phyloP scores from a whole-genome alignment of 2,113 vertebrate species.

The Aldabrachelys gigantea region DNA sequence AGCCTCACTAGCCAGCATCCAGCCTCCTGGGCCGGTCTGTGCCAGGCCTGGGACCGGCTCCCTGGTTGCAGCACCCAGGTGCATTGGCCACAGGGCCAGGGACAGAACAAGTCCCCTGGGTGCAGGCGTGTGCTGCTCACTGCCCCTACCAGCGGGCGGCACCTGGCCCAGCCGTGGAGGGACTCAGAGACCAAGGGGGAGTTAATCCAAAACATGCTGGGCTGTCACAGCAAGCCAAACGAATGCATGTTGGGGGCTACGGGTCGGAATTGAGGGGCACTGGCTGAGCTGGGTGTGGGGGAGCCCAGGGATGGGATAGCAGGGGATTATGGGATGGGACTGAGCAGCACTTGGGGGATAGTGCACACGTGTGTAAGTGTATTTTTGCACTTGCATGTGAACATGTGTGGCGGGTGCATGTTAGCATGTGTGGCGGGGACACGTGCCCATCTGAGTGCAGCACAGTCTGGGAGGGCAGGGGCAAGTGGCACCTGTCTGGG shows the following conservation, averaged over 20 bases:
- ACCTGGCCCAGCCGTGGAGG: too few relatives aligned
- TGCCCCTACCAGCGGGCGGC: constrained; percentile 28
- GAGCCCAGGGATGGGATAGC: neutral
- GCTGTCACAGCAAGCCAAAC: too few relatives aligned
- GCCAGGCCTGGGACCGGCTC: neutral
- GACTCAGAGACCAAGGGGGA: too few relatives aligned
- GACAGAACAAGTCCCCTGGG: neutral
- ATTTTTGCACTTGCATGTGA: neutral
- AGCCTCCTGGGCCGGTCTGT: neutral
- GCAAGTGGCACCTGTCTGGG: too few relatives aligned
- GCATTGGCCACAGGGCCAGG: neutral
- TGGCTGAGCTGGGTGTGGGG: neutral
- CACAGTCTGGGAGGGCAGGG: too few relatives aligned
- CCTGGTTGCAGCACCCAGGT: too few relatives aligned
- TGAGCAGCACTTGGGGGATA: neutral
- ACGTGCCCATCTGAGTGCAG: too few relatives aligned
- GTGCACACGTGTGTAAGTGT: neutral
- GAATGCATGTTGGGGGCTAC: neutral
- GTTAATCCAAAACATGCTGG: too few relatives aligned
- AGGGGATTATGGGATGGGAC: neutral
- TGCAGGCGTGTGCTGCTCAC: neutral
- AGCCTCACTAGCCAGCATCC: neutral
- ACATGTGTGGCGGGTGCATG: neutral
- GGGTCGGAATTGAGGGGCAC: neutral
- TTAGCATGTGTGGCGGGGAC: too few relatives aligned